Evolutionary conservation across 1,140 invertebrate species (phyloP).

Genomic region (Lepidurus arcticus): DNA sequence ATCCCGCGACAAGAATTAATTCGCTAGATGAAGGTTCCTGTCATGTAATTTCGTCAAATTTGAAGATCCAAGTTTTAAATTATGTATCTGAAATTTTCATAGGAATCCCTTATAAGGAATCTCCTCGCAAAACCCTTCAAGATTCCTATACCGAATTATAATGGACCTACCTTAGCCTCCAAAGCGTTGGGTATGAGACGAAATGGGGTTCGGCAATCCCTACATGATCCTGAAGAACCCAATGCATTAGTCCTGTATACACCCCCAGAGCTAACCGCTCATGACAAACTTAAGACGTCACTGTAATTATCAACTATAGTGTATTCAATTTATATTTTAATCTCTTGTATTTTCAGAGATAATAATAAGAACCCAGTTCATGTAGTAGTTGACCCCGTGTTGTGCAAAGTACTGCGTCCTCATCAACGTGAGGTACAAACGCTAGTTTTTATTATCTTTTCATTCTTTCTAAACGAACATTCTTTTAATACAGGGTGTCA

Average conservation of each 20-base stretch:
- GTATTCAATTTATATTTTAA: background rate
- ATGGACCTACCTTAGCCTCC: conserved; percentile 54
- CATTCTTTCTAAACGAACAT: conserved; percentile 17
- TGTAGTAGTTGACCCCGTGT: conserved; percentile 88
- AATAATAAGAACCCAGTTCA: conserved; percentile 67
- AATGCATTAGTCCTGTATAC: conserved; percentile 85
- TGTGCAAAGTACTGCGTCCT: conserved; percentile 84
- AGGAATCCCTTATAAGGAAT: conserved; percentile 73
- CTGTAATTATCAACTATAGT: conserved; percentile 45
- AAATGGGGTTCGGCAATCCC: conserved; percentile 59
- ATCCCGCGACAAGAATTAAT: conserved; percentile 32
- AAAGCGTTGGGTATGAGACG: conserved; percentile 68
- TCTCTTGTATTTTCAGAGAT: conserved; percentile 45
- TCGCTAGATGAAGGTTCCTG: conserved; percentile 33
- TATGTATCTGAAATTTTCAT: conserved; percentile 39
- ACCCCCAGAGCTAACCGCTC: conserved; percentile 73
- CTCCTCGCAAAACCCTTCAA: conserved; percentile 86
- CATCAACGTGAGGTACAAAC: conserved; percentile 84
- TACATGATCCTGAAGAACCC: conserved; percentile 91
- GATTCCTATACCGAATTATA: conserved; percentile 89
- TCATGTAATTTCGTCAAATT: conserved; percentile 21
- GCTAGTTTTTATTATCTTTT: conserved; percentile 27
- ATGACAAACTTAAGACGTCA: conserved; percentile 74
- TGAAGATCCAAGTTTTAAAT: conserved; percentile 33
- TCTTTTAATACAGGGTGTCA: conserved; percentile 66